These are phyloP conservation scores for Acanthacorydalis orientalis DNA, from an alignment of 2,888 invertebrate genomes.

Conservation along the genomic window DNA sequence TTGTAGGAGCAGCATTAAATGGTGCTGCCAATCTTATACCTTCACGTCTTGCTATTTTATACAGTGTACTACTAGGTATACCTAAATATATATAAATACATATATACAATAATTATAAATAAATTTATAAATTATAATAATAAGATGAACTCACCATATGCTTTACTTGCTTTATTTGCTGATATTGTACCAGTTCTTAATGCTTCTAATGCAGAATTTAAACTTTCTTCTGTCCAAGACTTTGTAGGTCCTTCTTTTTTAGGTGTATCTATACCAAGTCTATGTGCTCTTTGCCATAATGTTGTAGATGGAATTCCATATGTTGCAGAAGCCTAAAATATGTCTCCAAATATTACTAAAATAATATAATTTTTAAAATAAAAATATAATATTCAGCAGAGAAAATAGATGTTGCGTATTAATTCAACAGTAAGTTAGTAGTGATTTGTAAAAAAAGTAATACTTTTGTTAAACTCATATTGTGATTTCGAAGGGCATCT, in stretches of 20 bases:
- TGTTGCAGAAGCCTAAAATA: conserved; percentile 49
- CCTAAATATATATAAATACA: conserved; percentile 25
- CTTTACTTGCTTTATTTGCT: conserved; percentile 82
- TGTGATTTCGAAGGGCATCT: conserved; percentile 68
- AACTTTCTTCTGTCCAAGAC: conserved; percentile 74
- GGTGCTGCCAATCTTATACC: conserved; percentile 79
- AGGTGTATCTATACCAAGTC: conserved; percentile 77
- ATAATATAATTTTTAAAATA: background rate
- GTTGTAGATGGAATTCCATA: conserved; percentile 85
- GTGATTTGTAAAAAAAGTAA: conserved; percentile 1
- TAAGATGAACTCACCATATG: conserved; percentile 39
- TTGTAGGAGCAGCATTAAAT: conserved; percentile 79
- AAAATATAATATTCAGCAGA: background rate
- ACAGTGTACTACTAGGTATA: conserved; percentile 79
- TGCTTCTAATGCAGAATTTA: conserved; percentile 68
- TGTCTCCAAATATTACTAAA: background rate
- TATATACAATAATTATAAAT: background rate
- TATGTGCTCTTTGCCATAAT: conserved; percentile 78
- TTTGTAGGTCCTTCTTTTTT: conserved; percentile 78
- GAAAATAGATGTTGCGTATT: background rate
- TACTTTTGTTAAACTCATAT: conserved; percentile 79
- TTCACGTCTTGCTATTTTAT: conserved; percentile 80
- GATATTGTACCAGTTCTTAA: conserved; percentile 71
- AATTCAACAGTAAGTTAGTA: background rate
- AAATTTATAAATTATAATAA: background rate